These are phyloP conservation scores for Pocillopora damicornis DNA, from an alignment of 64 coral and sea anemone genomes.

Conservation along the genomic window DNA sequence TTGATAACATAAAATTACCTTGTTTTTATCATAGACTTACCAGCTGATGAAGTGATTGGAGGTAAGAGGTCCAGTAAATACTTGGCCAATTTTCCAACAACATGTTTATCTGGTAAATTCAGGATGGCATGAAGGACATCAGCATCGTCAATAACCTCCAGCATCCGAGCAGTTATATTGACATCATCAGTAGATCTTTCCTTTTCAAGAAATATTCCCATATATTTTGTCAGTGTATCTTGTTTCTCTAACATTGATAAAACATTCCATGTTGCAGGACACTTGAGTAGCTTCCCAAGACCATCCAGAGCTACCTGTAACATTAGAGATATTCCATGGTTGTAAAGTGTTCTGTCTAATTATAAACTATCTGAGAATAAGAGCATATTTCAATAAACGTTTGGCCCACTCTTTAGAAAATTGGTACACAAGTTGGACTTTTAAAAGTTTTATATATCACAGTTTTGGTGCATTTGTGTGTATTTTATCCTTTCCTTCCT, in stretches of 20 bases:
- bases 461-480: no score
- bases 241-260: conserved; percentile 28
- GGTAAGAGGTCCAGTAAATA: conserved; percentile 48
- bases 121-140: conserved; percentile 34
- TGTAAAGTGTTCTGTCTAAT: no score
- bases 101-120: conserved; percentile 31
- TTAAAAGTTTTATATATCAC: no score
- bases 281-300: background rate
- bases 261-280: conserved; percentile 32
- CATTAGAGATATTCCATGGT: background rate
- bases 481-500: no score
- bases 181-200: conserved; percentile 17
- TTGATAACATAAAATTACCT: background rate
- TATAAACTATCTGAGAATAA: no score
- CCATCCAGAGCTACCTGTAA: conserved; percentile 10
- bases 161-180: conserved; percentile 23
- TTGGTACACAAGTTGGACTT: no score
- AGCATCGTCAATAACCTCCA: conserved; percentile 46
- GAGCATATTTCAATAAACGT: no score
- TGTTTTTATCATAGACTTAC: conserved; percentile 10
- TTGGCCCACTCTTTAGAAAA: no score
- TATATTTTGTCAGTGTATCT: conserved; percentile 30
- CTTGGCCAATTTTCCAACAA: conserved; percentile 30
- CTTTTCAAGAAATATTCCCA: conserved; percentile 10
- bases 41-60: conserved; percentile 35